A percentile compares a stretch with the other conserved stretches of the same genome.
Conservation (phyloP, 2,888 invertebrate genomes). For the Eristalis arbustorum region DNA sequence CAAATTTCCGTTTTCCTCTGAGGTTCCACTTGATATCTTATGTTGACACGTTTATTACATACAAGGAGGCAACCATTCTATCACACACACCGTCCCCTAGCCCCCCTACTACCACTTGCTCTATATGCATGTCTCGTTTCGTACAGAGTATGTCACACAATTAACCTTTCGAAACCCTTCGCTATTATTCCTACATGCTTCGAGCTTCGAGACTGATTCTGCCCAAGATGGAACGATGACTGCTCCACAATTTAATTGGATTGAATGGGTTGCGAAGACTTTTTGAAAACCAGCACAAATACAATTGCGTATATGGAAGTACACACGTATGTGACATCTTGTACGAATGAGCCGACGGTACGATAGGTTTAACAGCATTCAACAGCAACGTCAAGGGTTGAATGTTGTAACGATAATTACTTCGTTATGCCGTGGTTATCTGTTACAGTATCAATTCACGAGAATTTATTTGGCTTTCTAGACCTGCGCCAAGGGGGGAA, state of each 20-base stretch:
- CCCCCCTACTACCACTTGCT: not conserved
- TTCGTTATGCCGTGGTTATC: slow-evolving; percentile 59
- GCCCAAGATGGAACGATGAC: slow-evolving; percentile 32
- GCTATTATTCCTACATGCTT: slow-evolving; percentile 10
- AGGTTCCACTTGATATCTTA: slow-evolving; percentile 31
- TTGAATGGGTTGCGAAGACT: slow-evolving; percentile 5
- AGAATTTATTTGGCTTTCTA: slow-evolving; percentile 43
- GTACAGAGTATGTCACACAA: slow-evolving; percentile 56
- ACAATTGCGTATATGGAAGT: not conserved
- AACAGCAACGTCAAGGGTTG: not conserved
- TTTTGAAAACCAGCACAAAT: not conserved
- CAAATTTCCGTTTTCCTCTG: slow-evolving; percentile 24
- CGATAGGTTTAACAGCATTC: slow-evolving; percentile 5
- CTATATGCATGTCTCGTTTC: slow-evolving; percentile 5
- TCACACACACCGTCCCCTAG: not conserved
- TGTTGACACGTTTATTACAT: slow-evolving; percentile 61
- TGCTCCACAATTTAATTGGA: slow-evolving; percentile 10
- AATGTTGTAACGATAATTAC: slow-evolving; percentile 55
- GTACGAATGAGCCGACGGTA: slow-evolving; percentile 10
- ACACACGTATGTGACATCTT: slow-evolving; percentile 35
- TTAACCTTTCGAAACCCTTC: slow-evolving; percentile 61
- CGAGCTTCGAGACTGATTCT: slow-evolving; percentile 11
- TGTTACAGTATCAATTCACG: slow-evolving; percentile 58
- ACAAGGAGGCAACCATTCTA: slow-evolving; percentile 18
- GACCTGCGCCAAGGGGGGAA: not conserved